These are phyloP conservation scores for Aratinga solstitialis DNA, from an alignment of 2,797 vertebrate genomes.

Conservation along the genomic window DNA sequence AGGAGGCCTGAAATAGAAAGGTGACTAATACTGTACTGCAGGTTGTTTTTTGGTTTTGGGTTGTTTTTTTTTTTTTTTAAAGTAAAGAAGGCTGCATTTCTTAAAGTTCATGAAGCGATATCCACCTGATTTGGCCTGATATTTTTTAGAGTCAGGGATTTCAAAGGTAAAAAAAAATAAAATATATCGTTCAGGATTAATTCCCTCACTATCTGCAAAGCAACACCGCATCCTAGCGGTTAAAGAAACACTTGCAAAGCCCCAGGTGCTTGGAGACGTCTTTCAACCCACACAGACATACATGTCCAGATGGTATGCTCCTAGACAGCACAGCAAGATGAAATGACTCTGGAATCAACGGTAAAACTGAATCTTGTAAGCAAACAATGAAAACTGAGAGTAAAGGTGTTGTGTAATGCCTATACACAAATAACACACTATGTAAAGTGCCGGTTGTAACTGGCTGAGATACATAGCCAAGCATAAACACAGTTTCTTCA, in stretches of 20 bases:
- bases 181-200: not conserved
- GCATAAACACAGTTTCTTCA: not conserved
- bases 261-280: not conserved
- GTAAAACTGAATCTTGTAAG: not conserved
- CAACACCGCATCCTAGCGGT: too few species aligned
- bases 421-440: not conserved
- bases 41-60: not conserved
- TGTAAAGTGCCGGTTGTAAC: not conserved
- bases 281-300: not conserved
- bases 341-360: not conserved
- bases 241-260: not conserved
- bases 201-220: not conserved
- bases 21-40: not conserved
- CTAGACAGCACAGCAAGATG: not conserved
- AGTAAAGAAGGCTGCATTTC: not conserved
- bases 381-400: not conserved
- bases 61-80: not conserved
- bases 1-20: not conserved
- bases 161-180: not conserved
- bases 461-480: not conserved
- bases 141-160: not conserved
- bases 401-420: not conserved
- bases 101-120: not conserved
- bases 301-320: not conserved
- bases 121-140: not conserved